phyloP scores from a whole-genome alignment of 2,113 vertebrate species.

The Sylvietta virens region DNA sequence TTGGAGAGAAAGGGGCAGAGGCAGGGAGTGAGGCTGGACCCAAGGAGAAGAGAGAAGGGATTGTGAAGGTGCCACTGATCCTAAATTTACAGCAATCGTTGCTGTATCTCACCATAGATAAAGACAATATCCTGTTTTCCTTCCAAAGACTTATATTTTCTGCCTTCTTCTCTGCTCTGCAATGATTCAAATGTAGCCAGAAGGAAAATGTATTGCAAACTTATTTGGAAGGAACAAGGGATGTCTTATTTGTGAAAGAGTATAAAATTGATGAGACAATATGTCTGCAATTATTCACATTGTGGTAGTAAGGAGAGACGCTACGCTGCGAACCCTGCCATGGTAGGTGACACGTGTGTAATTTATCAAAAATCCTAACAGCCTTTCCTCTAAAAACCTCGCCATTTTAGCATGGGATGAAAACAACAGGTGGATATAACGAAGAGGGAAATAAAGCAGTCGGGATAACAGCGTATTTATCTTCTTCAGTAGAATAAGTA shows the following conservation, averaged over 20 bases:
- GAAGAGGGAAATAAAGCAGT: slow-evolving; percentile 9
- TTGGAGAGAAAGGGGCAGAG: background rate
- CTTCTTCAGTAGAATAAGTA: slow-evolving; percentile 38
- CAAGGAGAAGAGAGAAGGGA: background rate
- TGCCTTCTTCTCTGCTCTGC: background rate
- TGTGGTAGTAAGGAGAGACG: background rate
- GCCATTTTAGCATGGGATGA: background rate
- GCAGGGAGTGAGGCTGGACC: background rate
- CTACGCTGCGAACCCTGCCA: background rate
- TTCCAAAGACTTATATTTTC: background rate
- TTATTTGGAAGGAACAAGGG: background rate
- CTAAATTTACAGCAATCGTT: background rate
- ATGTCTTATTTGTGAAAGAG: background rate
- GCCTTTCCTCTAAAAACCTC: background rate
- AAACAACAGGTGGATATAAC: slow-evolving; percentile 34
- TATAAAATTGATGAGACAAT: background rate
- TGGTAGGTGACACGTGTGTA: background rate
- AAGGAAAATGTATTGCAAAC: background rate
- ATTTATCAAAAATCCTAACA: background rate
- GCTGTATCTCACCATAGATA: background rate
- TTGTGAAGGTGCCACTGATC: background rate
- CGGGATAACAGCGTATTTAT: background rate
- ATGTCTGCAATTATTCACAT: background rate
- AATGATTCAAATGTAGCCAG: background rate
- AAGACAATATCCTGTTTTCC: background rate